Conservation (phyloP, 92 coral and sea anemone genomes). For the Isaurus tuberculatus region DNA sequence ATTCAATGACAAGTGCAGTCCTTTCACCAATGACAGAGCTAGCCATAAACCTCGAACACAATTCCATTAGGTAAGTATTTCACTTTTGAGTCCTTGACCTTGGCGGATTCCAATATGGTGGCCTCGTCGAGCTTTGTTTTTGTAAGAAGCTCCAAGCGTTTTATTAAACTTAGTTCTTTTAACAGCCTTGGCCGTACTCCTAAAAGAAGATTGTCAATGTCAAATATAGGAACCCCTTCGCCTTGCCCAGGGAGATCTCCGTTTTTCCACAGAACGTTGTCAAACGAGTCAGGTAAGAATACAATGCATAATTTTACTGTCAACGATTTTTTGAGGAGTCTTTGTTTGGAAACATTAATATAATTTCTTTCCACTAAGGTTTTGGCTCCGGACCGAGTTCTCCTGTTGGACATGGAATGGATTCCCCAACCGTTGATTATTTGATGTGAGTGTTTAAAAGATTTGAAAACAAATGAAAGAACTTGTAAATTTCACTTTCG, state of each 20-base stretch:
- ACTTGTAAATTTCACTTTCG: neutral
- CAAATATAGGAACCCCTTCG: constrained; percentile 76
- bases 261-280: constrained; percentile 75
- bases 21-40: constrained; percentile 97
- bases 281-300: constrained; percentile 93
- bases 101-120: constrained; percentile 14
- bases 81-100: neutral
- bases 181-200: constrained; percentile 89
- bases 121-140: neutral
- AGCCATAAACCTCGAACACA: constrained; percentile 86
- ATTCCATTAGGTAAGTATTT: constrained; percentile 73
- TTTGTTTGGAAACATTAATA: constrained; percentile 17
- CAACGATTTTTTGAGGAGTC: neutral
- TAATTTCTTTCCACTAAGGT: constrained; percentile 2
- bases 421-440: constrained; percentile 92
- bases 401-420: constrained; percentile 64
- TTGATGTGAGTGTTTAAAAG: constrained; percentile 70
- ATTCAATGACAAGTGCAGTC: constrained; percentile 76
- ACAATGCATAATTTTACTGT: neutral
- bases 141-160: neutral
- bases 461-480: neutral
- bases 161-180: constrained; percentile 1
- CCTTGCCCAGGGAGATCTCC: constrained; percentile 73
- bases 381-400: constrained; percentile 48
- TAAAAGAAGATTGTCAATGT: constrained; percentile 88